Percentiles rank a stretch among this genome's conserved stretches.
These are phyloP conservation scores for Temnothorax ravouxi DNA, from an alignment of 2,888 invertebrate genomes.

Conservation along the genomic window DNA sequence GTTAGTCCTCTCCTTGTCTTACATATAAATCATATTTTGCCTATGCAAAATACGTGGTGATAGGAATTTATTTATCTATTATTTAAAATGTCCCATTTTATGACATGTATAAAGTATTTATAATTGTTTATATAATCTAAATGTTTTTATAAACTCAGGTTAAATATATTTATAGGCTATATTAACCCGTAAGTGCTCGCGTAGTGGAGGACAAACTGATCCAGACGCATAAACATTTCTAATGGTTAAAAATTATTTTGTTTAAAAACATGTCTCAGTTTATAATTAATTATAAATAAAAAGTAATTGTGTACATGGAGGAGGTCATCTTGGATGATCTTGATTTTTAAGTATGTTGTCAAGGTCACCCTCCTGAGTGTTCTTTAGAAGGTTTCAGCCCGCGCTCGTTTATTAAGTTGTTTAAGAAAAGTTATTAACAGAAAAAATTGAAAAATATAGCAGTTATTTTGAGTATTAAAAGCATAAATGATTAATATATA, in stretches of 20 bases:
- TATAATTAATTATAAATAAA: background rate
- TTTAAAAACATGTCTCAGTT: background rate
- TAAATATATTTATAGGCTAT: constrained; percentile 84
- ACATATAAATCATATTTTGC: constrained; percentile 8
- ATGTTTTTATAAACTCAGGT: constrained; percentile 25
- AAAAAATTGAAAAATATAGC: no score
- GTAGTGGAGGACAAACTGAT: background rate
- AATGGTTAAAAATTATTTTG: background rate
- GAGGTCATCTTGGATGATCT: no score
- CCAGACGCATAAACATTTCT: background rate
- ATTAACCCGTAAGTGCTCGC: background rate
- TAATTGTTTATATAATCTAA: constrained; percentile 17
- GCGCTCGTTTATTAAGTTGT: no score
- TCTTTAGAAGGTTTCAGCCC: no score
- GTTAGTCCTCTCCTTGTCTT: constrained; percentile 85
- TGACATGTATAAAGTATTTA: constrained; percentile 14
- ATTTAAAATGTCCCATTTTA: background rate
- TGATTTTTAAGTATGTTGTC: no score
- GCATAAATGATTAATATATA: no score
- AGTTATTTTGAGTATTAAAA: no score
- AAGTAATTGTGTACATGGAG: no score
- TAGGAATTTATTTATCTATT: background rate
- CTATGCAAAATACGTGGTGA: background rate
- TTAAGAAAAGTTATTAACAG: no score
- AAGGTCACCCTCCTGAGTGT: no score